These are phyloP conservation scores for Mycteria americana DNA, from an alignment of 2,797 vertebrate genomes.

Conservation along the genomic window DNA sequence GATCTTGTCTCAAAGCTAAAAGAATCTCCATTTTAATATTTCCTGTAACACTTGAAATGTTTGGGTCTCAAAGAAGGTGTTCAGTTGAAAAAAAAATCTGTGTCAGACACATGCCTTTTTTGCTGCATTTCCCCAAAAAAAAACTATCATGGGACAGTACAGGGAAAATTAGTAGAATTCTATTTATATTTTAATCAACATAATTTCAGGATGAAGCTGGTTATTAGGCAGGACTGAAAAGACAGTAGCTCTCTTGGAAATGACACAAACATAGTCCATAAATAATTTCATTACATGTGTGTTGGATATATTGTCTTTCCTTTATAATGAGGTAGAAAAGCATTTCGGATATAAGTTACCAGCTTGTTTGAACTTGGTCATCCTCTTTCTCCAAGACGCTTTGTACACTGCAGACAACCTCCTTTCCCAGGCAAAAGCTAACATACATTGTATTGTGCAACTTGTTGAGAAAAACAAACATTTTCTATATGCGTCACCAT, in stretches of 20 bases:
- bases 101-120: fast-evolving
- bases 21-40: not conserved
- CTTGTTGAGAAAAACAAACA: not conserved
- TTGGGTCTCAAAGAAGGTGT: not conserved
- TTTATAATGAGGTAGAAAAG: not conserved
- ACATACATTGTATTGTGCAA: not conserved
- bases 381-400: not conserved
- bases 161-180: not conserved
- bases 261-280: not conserved
- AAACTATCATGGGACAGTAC: not conserved
- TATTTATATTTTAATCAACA: not conserved
- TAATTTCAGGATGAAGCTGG: not conserved
- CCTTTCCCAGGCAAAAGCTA: not conserved
- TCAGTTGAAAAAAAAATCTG: not conserved
- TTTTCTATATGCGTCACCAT: not conserved
- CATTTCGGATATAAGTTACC: not conserved
- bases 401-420: not conserved
- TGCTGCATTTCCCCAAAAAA: not conserved
- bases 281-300: not conserved
- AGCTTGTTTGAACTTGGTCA: not conserved
- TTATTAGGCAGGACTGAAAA: not conserved
- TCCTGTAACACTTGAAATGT: not conserved
- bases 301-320: not conserved
- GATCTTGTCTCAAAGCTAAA: slow-evolving; percentile 40
- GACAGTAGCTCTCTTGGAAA: not conserved